A percentile compares a stretch with the other conserved stretches of the same genome.
Conservation (phyloP, 2,797 vertebrate species). For the Chaunax sp. region DNA sequence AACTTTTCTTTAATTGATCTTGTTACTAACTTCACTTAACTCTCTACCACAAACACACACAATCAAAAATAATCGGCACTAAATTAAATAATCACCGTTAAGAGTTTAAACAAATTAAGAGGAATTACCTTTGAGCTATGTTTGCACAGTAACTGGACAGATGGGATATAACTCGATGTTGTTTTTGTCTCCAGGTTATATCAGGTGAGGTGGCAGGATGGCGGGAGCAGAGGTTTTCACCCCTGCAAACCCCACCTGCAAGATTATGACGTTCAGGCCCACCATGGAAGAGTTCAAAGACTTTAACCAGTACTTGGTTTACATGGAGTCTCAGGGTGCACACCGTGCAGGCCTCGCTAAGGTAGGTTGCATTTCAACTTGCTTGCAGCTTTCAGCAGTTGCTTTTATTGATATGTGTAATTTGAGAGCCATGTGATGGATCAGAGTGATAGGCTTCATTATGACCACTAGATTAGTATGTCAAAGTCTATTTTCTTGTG, state of each 20-base stretch:
- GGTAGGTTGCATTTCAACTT: conserved; percentile 74
- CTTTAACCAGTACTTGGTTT: conserved; percentile 94
- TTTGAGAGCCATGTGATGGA: neutral
- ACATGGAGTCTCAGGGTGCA: conserved; percentile 97
- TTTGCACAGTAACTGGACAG: neutral
- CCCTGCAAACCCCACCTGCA: conserved; percentile 92
- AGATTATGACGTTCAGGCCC: conserved; percentile 98
- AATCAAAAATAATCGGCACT: neutral
- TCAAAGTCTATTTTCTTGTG: neutral
- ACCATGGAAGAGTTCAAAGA: conserved; percentile 95
- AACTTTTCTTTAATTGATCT: neutral
- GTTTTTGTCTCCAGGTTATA: conserved; percentile 34
- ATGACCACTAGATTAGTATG: neutral
- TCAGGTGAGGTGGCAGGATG: conserved; percentile 84
- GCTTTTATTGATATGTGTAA: neutral
- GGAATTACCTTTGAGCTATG: neutral
- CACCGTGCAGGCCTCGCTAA: conserved; percentile 97
- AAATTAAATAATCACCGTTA: neutral
- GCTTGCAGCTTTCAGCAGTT: neutral
- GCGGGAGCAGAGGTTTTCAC: conserved; percentile 82
- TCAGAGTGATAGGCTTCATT: neutral
- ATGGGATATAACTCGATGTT: neutral
- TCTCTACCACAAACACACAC: neutral
- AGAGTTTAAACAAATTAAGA: neutral
- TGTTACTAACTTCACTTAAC: neutral